A percentile compares a stretch with the other conserved stretches of the same genome.
phyloP scores from a whole-genome alignment of 2,888 invertebrate genomes.

The Drosophila demipolita region DNA sequence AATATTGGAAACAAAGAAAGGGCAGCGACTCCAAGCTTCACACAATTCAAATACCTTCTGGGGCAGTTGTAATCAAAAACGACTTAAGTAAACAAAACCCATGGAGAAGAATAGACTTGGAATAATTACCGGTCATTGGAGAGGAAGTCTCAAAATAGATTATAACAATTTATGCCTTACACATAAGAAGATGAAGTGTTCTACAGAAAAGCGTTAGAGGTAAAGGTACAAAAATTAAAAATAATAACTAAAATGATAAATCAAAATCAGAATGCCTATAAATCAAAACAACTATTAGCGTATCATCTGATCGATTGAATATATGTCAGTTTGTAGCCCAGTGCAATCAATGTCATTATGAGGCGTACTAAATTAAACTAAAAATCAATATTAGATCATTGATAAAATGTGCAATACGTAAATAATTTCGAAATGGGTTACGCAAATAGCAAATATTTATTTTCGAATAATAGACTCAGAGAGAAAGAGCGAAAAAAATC shows the following conservation, averaged over 20 bases:
- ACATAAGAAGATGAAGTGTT: neutral
- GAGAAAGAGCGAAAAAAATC: neutral
- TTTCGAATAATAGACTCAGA: conserved; percentile 4
- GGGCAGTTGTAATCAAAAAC: neutral
- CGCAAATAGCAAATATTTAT: conserved; percentile 25
- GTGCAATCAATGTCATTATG: conserved; percentile 11
- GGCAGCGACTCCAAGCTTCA: neutral
- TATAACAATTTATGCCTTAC: neutral
- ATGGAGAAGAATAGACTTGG: neutral
- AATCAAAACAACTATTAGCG: too few species aligned
- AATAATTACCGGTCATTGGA: neutral
- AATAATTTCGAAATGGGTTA: conserved; percentile 8
- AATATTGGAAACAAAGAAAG: neutral
- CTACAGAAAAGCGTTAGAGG: neutral
- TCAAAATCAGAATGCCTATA: neutral
- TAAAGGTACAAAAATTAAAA: neutral
- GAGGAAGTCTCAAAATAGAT: neutral
- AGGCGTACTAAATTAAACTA: conserved; percentile 3
- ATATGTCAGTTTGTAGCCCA: neutral
- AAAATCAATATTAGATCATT: conserved; percentile 1
- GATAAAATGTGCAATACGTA: neutral
- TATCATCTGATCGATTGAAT: too few species aligned
- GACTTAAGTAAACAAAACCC: neutral
- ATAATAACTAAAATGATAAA: neutral
- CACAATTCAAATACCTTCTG: neutral